These are phyloP conservation scores for Dendronephthya gigantea DNA, from an alignment of 64 coral and sea anemone species.

Conservation along the genomic window DNA sequence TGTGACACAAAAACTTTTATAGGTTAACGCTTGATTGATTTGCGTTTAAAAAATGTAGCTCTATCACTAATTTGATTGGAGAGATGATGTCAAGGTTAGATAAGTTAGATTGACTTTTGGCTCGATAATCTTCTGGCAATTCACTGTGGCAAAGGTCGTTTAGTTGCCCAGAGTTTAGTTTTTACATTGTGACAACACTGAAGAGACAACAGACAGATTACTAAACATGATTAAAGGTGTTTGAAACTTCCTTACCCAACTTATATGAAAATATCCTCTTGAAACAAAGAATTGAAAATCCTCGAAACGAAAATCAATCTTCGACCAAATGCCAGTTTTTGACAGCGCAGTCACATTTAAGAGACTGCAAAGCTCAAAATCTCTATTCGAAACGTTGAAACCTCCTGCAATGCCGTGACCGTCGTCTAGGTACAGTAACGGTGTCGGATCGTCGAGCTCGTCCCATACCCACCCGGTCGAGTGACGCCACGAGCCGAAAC, in stretches of 20 bases:
- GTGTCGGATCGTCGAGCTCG: background rate
- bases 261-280: background rate
- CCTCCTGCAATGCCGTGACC: background rate
- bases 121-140: too few species aligned
- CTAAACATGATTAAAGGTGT: too few species aligned
- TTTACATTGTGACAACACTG: too few species aligned
- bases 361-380: background rate
- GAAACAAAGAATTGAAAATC: background rate
- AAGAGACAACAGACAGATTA: too few species aligned
- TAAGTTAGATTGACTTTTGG: too few species aligned
- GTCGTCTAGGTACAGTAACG: background rate
- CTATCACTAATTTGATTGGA: too few species aligned
- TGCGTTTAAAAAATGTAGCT: too few species aligned
- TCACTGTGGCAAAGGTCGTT: too few species aligned
- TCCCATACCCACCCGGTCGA: background rate
- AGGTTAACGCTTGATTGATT: too few species aligned
- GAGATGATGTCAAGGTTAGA: too few species aligned
- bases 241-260: background rate
- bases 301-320: background rate
- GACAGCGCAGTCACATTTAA: background rate
- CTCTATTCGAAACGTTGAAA: background rate
- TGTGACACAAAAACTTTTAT: too few species aligned
- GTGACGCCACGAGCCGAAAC: background rate
- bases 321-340: background rate
- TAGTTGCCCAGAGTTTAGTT: too few species aligned